Percentiles rank a stretch among this genome's conserved stretches.
phyloP scores from a whole-genome alignment of 2,888 invertebrate genomes.

The Nematopogon swammerdamellus region DNA sequence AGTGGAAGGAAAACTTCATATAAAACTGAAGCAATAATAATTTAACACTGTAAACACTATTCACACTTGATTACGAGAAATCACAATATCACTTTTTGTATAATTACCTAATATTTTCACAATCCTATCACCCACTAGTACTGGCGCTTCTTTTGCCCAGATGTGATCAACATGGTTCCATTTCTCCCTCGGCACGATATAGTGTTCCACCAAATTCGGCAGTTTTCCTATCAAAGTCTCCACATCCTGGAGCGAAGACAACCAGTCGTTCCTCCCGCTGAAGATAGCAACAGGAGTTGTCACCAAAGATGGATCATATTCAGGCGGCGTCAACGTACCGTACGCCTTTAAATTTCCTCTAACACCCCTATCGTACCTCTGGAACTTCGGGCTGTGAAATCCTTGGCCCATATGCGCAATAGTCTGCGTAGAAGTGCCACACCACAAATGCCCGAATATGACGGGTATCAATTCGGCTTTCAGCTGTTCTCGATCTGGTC shows the following conservation, averaged over 20 bases:
- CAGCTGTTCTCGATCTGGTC: not conserved
- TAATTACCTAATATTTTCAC: not conserved
- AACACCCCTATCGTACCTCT: constrained; percentile 33
- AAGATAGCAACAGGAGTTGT: constrained; percentile 35
- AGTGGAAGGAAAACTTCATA: too few relatives aligned
- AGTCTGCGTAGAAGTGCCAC: constrained; percentile 46
- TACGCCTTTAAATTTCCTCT: constrained; percentile 29
- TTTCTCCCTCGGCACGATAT: constrained; percentile 49
- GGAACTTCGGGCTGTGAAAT: constrained; percentile 27
- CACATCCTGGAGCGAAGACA: constrained; percentile 58
- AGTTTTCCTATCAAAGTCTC: constrained; percentile 47
- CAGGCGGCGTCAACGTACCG: constrained; percentile 26
- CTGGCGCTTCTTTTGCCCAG: constrained; percentile 27
- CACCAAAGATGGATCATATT: constrained; percentile 30
- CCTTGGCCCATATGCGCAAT: constrained; percentile 54
- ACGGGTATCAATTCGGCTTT: constrained; percentile 27
- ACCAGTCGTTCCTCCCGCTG: constrained; percentile 54
- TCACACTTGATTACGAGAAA: too few relatives aligned
- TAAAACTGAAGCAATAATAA: too few relatives aligned
- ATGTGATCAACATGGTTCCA: constrained; percentile 45
- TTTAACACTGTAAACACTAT: too few relatives aligned
- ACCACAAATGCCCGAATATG: constrained; percentile 49
- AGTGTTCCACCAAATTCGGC: constrained; percentile 56
- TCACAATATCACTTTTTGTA: too few relatives aligned
- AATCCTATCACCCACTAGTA: not conserved